Percentiles rank a stretch among this genome's conserved stretches.
phyloP scores from a whole-genome alignment of 2,113 vertebrate species.

The Paralichthys olivaceus region DNA sequence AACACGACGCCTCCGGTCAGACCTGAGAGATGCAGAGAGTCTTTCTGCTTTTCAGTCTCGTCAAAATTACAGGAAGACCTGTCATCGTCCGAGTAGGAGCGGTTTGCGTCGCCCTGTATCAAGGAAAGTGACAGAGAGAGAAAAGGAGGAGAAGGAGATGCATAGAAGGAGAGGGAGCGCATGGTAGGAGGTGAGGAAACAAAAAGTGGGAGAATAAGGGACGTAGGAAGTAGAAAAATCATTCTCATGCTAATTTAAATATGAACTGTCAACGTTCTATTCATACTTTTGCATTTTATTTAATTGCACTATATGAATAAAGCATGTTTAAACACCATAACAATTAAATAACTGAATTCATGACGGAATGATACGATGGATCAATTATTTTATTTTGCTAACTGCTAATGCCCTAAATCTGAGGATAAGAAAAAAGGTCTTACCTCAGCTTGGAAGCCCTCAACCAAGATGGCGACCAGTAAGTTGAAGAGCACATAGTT shows the following conservation, averaged over 20 bases:
- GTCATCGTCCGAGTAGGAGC: constrained; percentile 95
- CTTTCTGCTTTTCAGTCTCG: constrained; percentile 90
- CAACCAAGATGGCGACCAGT: constrained; percentile 96
- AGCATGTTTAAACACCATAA: too few relatives aligned
- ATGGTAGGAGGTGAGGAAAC: not conserved
- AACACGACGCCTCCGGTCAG: not conserved
- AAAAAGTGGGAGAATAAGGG: too few relatives aligned
- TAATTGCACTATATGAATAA: too few relatives aligned
- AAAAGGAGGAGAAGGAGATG: not conserved
- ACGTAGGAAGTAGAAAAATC: not conserved
- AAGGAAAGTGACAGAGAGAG: not conserved
- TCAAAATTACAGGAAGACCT: constrained; percentile 93
- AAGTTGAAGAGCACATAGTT: constrained; percentile 99
- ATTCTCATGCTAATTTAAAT: too few relatives aligned
- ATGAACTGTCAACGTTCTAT: too few relatives aligned
- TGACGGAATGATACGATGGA: not conserved
- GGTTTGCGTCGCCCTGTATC: constrained; percentile 94
- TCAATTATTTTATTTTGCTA: not conserved
- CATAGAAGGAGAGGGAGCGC: not conserved
- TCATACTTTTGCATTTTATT: not conserved
- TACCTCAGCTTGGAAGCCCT: constrained; percentile 99
- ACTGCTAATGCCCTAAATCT: not conserved
- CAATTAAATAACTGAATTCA: too few relatives aligned
- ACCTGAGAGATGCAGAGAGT: constrained; percentile 88
- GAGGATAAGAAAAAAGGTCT: constrained; percentile 1